Base-by-base conservation (phyloP, 2,113 vertebrate species). In the Antechinus flavipes region DNA sequence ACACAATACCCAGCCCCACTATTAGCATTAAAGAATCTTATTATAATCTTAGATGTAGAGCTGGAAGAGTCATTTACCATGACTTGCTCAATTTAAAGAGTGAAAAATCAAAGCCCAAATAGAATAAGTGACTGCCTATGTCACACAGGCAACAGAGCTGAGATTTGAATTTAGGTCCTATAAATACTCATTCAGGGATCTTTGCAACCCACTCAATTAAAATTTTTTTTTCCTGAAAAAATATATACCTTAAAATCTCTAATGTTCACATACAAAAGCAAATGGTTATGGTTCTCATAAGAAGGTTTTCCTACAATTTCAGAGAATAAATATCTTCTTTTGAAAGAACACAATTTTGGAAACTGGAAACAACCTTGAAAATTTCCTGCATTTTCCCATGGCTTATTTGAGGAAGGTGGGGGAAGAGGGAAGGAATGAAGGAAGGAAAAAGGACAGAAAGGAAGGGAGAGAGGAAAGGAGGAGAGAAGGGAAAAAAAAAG, bases 241-340 rank as follows among this genome's bases (percentile, higher is more conserved):
- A 46, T 94, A n/a, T 95, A 98, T 97, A 95, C 98, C 96, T 0
- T 95, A 97, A 98, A 96, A 93, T 25, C 93, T 8, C 96, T n/a
- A 76, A 76, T 94, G 93, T 96, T 98, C 90, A 30, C 91, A 96
- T 96, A 95, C 95, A 95, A 89, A 95, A 96, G 92, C 97, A 93
- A 92, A 97, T 97, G 97, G 96, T 97, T 95, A 56, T 98, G 97
- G 97, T 96, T 97, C 94, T 91, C 96, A 50, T 90, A 96, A 97
- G 90, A 95, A 93, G 96, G 94, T 96, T 96, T 94, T 93, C 98
- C 97, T 96, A 94, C 91, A 95, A 90, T 97, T 95, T 98, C 95
- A 97, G 97, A 97, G 93, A 97, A 94, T 76, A 97, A 24, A 26
- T 91, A 0, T 92, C 93, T 96, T 93, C 95, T 94, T 96, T 96